Evolutionary conservation across 2,888 invertebrate genomes (phyloP), one percentile per base, ranked within the genome.

Genomic region (Melolontha melolontha): DNA sequence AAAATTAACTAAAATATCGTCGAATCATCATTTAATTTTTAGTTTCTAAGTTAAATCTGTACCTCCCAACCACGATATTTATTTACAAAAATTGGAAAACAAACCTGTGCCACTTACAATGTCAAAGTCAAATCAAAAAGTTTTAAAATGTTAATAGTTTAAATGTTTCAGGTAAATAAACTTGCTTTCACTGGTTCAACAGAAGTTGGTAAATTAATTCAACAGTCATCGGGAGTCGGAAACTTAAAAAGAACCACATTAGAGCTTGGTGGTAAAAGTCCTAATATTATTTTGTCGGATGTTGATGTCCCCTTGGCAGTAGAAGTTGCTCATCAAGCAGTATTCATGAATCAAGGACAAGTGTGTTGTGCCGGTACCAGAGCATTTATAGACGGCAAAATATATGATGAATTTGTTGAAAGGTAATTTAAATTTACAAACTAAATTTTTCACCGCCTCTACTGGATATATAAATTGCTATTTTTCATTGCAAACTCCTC

Each of bases 131-230:
- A n/a, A 57, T 29, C 42, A 41, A 1, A 57, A 57, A 42, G 57
- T 57, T 17, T 16, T 11, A 14, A 55, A 12, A n/a, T 10, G 12
- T 1, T 8, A 47, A 5, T 34, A 7, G 8, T 7, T n/a, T 39
- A 11, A 39, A 27, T 29, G 27, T 55, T 66, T 14, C 70, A 91
- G 77, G 91, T 96, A 1, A 92, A 96, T 78, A 96, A 96, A 84
- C 88, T 97, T n/a, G 96, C 97, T 0, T 97, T 98, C 80, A 97
- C 97, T n/a, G 97, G 93, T 1, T 93, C 93, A 0, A 93, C 92
- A 0, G 91, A 95, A 82, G 92, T 97, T 14, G 97, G 97, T 51
- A 91, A 94, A 82, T 77, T 93, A 70, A 92, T 97, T 74, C 91
- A 94, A 81, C 87, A 91, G 79, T 91, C 90, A 16, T 90, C 95